Evolutionary conservation across 1,140 invertebrate species (phyloP).

Genomic region (Trichonephila clavata): DNA sequence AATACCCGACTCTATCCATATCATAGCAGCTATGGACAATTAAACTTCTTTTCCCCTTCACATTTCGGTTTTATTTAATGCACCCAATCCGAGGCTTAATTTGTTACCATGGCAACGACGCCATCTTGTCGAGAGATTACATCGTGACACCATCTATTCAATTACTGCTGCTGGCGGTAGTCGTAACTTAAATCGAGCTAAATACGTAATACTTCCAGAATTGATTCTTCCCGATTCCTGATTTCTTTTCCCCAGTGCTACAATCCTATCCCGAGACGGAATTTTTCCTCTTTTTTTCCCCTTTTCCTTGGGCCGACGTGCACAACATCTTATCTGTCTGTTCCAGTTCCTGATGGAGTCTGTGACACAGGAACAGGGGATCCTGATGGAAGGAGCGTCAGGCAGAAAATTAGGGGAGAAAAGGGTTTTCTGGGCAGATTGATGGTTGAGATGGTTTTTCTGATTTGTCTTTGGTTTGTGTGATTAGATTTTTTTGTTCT

Average conservation of each 20-base stretch:
- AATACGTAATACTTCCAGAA: conserved; percentile 36
- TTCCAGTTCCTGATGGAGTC: background rate
- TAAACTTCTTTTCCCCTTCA: background rate
- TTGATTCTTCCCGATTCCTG: background rate
- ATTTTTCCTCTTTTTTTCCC: background rate
- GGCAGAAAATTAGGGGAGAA: too few relatives aligned
- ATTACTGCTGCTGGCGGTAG: background rate
- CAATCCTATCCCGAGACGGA: background rate
- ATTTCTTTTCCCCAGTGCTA: background rate
- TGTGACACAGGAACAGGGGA: background rate
- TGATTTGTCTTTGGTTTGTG: too few relatives aligned
- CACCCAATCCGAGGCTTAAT: conserved; percentile 5
- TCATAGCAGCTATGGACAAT: background rate
- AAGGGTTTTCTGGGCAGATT: too few relatives aligned
- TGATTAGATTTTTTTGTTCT: too few relatives aligned
- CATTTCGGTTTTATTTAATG: background rate
- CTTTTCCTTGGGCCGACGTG: background rate
- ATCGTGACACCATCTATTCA: conserved; percentile 24
- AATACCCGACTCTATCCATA: too few relatives aligned
- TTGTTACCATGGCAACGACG: conserved; percentile 17
- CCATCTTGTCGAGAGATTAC: conserved; percentile 37
- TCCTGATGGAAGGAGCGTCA: background rate
- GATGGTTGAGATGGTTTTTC: too few relatives aligned
- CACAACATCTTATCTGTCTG: background rate
- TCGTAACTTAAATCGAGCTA: conserved; percentile 3